A percentile compares a stretch with the other conserved stretches of the same genome.
Conservation (phyloP, 2,888 invertebrate species). For the Ischnus inquisitorius region DNA sequence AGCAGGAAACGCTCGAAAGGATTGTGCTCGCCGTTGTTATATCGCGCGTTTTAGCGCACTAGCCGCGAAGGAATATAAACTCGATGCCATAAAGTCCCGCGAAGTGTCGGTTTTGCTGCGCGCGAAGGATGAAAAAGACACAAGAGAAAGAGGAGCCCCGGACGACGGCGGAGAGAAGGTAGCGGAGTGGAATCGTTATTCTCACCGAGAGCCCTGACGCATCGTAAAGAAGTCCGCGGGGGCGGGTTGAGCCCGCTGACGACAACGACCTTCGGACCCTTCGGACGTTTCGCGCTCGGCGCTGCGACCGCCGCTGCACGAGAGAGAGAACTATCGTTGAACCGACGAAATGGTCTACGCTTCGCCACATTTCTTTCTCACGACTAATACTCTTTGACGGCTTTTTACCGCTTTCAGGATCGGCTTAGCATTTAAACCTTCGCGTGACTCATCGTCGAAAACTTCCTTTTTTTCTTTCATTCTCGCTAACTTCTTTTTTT, state of each 20-base stretch:
- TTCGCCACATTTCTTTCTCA: constrained; percentile 19
- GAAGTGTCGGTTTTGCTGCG: constrained; percentile 28
- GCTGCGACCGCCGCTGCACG: background rate
- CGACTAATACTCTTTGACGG: constrained; percentile 19
- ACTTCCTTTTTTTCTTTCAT: background rate
- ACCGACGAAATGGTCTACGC: background rate
- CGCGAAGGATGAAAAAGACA: constrained; percentile 37
- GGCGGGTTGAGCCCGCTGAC: constrained; percentile 34
- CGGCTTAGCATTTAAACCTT: constrained; percentile 15
- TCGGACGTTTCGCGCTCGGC: constrained; percentile 26
- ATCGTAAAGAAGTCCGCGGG: constrained; percentile 52
- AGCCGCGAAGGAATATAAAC: constrained; percentile 22
- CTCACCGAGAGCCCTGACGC: constrained; percentile 44
- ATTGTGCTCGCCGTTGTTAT: background rate
- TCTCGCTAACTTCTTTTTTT: background rate
- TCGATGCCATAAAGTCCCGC: constrained; percentile 26
- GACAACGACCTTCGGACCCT: constrained; percentile 55
- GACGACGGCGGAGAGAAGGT: background rate
- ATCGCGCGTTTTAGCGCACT: background rate
- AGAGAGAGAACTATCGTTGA: constrained; percentile 18
- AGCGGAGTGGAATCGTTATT: constrained; percentile 38
- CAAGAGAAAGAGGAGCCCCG: background rate
- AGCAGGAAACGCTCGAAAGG: background rate
- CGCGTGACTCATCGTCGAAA: background rate
- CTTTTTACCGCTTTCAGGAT: background rate